Base-by-base conservation (phyloP, 2,888 invertebrate species). In the Cerastis leucographa region DNA sequence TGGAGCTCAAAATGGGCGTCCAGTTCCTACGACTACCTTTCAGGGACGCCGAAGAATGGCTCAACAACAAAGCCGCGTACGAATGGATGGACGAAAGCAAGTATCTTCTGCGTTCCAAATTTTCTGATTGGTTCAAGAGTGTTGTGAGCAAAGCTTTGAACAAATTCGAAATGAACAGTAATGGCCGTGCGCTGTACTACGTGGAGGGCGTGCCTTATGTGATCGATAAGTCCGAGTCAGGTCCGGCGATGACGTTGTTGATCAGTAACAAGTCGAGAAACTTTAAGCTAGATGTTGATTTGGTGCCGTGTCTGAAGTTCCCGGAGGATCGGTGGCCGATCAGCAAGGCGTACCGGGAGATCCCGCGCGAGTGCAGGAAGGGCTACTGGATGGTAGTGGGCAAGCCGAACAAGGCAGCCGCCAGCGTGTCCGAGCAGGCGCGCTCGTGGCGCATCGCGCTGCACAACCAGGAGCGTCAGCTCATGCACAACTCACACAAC, bases 181-280 rank as follows among this genome's bases (percentile, higher is more conserved):
- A 83, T 9, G 78, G 81, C 0, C 42, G 70, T 0, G 89, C 88
- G 0, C 25, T 86, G 17, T 89, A 81, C 42, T 80, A 80, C 22
- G 92, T 95, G 29, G 87, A 89, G 6, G 97, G 96, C 0, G 94
- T 96, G 1, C 94, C 95, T 1, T 97, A 95, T 68, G 83, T 81
- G 0, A 91, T 95, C 8, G 71, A 85, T 3, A 87, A 84, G 4
- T 92, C 93, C 0, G 91, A 93, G 59, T 93, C 94, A 0, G 97
- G 97, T 0, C 97, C 97, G 0, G 97, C 97, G 0, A 94, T 97
- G 84, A 97, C 97, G 0, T 77, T 97, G 17, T 91, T 90, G 44
- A 91, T 97, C n/a, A 86, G 89, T 70, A 92, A 93, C 68, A 9
- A 19, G 0, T 46, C 71, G 0, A 88, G 69, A 35, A 88, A 91